phyloP scores from a whole-genome alignment of 2,888 invertebrate genomes.

The Callinectes sapidus region DNA sequence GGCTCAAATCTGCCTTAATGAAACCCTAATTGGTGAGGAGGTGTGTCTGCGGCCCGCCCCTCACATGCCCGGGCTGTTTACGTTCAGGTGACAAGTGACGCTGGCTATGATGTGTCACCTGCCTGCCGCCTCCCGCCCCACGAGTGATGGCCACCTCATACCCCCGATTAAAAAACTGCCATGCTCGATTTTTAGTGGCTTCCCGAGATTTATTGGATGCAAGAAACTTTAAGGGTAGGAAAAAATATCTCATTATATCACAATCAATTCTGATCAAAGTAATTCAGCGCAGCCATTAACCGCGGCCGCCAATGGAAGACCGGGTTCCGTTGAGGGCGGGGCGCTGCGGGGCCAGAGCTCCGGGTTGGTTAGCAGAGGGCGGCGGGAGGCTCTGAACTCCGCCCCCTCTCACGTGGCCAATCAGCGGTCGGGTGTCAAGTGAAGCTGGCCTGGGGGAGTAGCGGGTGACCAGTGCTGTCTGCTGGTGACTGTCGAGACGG shows the following conservation, averaged over 20 bases:
- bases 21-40: conserved; percentile 57
- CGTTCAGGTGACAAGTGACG: conserved; percentile 46
- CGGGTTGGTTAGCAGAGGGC: conserved; percentile 23
- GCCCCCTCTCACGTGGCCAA: conserved; percentile 49
- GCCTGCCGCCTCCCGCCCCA: background rate
- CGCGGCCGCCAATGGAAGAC: conserved; percentile 49
- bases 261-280: conserved; percentile 66
- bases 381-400: background rate
- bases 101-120: conserved; percentile 38
- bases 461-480: conserved; percentile 42
- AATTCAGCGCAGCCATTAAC: conserved; percentile 62
- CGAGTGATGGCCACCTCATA: background rate
- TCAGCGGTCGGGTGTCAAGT: conserved; percentile 25
- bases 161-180: conserved; percentile 20
- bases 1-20: conserved; percentile 60
- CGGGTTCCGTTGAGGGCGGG: conserved; percentile 41
- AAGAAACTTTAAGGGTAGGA: conserved; percentile 52
- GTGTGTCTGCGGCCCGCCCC: conserved; percentile 32
- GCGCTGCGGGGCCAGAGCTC: background rate
- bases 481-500: conserved; percentile 41
- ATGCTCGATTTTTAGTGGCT: conserved; percentile 17
- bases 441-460: conserved; percentile 47
- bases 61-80: conserved; percentile 11
- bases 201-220: conserved; percentile 45
- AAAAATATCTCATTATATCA: conserved; percentile 63